Evolutionary conservation across 2,888 invertebrate genomes (phyloP), one percentile per base, ranked within the genome.

Genomic region (Chouioia cunea): DNA sequence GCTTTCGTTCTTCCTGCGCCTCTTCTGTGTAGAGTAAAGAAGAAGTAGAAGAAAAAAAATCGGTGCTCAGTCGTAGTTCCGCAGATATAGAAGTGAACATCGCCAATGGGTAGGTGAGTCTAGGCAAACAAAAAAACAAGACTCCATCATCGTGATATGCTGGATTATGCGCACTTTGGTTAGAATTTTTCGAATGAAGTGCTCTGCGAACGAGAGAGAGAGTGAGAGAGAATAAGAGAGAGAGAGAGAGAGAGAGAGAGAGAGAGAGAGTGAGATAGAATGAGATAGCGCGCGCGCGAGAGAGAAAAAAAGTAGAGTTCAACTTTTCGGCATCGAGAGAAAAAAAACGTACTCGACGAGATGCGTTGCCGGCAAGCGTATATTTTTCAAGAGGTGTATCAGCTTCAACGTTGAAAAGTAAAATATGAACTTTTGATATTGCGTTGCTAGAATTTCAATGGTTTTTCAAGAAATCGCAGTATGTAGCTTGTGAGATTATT

Each of bases 61-160:
- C 23, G 10, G 46, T 16, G 46, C 15, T 22, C n/a, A 23, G 27
- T 48, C 53, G 43, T 44, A 43, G 20, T 44, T 46, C 12, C 18
- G 27, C 27, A 27, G 27, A 56, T 36, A 36, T 56, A 36, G 27
- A 36, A 22, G 15, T 2, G 20, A 60, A 60, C 48, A 16, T 60
- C 47, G 22, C 18, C 60, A 58, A 10, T 36, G 36, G 59, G 12
- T 50, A 18, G 46, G 48, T 20, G 53, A 10, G 46, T 4, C 62
- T 56, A 36, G 36, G 36, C 12, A 10, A 6, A 36, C n/a, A 59
- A 59, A 59, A 4, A 27, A 27, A 36, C 6, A 10, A 36, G 36
- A 54, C 54, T 64, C 54, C 47, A 64, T 64, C 64, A 64, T 64
- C 54, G 54, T 18, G 27, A 64, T 47, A 52, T 52, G 36, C 36